A percentile compares a stretch with the other conserved stretches of the same genome.
phyloP scores from a whole-genome alignment of 1,140 invertebrate genomes.

The Plectus sambesii region DNA sequence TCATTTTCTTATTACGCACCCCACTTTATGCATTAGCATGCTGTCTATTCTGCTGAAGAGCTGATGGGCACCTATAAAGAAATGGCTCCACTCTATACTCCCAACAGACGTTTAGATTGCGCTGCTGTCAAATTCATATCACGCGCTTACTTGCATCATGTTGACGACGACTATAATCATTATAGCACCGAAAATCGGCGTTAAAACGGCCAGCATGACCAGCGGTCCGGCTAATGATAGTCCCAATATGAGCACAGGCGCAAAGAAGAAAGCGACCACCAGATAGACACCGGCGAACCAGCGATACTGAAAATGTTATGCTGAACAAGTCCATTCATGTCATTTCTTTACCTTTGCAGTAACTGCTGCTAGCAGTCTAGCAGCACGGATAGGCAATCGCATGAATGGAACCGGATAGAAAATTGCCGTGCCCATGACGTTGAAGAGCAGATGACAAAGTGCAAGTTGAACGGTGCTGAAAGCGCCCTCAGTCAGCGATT shows the following conservation, averaged over 20 bases:
- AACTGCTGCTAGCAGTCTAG: conserved; percentile 49
- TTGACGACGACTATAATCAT: conserved; percentile 45
- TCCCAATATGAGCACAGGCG: conserved; percentile 47
- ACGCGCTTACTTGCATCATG: no score
- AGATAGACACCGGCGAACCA: conserved; percentile 54
- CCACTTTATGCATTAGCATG: no score
- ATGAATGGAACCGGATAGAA: conserved; percentile 56
- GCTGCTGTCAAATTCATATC: no score
- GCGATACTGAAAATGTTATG: conserved; percentile 28
- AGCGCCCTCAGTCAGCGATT: no score
- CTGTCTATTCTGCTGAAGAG: no score
- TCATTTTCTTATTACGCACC: no score
- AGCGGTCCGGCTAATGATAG: conserved; percentile 30
- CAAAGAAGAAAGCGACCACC: conserved; percentile 51
- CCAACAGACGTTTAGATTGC: no score
- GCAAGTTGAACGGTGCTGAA: conserved; percentile 53
- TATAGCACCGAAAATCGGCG: conserved; percentile 39
- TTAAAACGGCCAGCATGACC: conserved; percentile 37
- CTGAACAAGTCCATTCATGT: background rate
- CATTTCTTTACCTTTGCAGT: conserved; percentile 38
- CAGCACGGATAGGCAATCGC: conserved; percentile 53
- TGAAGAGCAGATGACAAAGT: conserved; percentile 57
- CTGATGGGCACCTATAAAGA: conserved; percentile 34
- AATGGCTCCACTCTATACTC: no score
- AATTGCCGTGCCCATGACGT: conserved; percentile 56